Percentiles rank a stretch among this genome's conserved stretches.
Conservation (phyloP, 2,888 invertebrate genomes). For the Synanthedon formicaeformis region DNA sequence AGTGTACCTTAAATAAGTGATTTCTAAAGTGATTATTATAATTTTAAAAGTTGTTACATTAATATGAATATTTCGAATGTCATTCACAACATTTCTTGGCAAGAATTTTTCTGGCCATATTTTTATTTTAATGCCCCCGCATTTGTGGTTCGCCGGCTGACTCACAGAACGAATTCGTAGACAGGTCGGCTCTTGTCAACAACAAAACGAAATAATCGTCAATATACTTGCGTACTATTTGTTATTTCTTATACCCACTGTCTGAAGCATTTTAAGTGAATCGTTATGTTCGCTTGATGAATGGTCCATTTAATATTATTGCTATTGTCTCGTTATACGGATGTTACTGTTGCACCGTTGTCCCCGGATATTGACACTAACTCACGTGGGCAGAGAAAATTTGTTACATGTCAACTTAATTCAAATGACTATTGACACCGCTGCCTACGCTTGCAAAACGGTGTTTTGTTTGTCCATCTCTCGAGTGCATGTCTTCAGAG, state of each 20-base stretch:
- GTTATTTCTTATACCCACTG: no score
- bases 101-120: neutral
- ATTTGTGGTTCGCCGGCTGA: neutral
- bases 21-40: no score
- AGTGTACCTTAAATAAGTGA: no score
- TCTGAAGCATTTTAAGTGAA: neutral
- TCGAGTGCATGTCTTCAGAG: no score
- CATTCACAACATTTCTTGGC: neutral
- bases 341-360: neutral
- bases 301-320: neutral
- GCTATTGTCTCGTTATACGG: neutral
- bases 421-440: constrained; percentile 15
- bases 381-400: constrained; percentile 12
- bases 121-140: neutral
- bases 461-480: neutral
- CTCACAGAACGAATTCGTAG: neutral
- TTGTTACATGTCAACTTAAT: constrained; percentile 12
- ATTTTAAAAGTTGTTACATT: no score
- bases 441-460: constrained; percentile 10
- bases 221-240: no score
- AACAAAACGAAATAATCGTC: neutral
- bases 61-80: neutral
- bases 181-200: neutral
- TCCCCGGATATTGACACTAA: constrained; percentile 10
- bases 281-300: neutral